Evolutionary conservation across 2,113 vertebrate genomes (phyloP), one percentile per base, ranked within the genome.

Genomic region (Nothoprocta perdicaria): DNA sequence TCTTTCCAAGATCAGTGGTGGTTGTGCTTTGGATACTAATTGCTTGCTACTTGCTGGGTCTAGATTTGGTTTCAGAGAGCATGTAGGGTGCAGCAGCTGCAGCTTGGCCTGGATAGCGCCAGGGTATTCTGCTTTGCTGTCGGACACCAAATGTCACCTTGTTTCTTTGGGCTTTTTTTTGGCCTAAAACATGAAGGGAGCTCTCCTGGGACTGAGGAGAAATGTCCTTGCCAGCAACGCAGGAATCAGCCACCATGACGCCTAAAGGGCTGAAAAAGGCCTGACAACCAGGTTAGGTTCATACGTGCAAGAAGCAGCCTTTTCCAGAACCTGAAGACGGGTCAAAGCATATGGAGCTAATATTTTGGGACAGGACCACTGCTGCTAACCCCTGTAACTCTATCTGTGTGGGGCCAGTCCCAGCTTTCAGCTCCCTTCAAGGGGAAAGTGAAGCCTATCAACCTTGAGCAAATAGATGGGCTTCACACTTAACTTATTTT

Each of bases 1-100:
- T 40, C 61, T 71, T 86, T 61, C 66, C 69, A 31, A 62, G 68
- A 43, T 11, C 67, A 19, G 33, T 24, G 0, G 0, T 1, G 1
- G 46, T 40, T 71, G 73, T 1, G 6, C 45, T 71, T 48, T 35
- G 40, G 26, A 71, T 43, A 4, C 13, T 16, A 76, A 9, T 69
- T 66, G 45, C 11, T 61, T 69, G 40, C 71, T 75, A 5, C 55
- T 81, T n/a, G 72, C 66, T 45, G 71, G 62, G 43, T 41, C 43
- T 4, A 4, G 3, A 75, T 63, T 69, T 19, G 23, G 46, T 61
- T 48, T 81, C 53, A 5, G 53, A 9, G 67, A 45, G 45, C 75
- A 24, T 4, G 2, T 14, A 45, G 79, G 81, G 35, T 76, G 94
- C 90, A 94, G 94, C 93, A 92, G 91, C 94, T 96, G 95, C 79